Percentiles rank a stretch among this genome's conserved stretches.
Evolutionary conservation across 2,888 invertebrate species (phyloP).

Genomic region (Oligia latruncula): DNA sequence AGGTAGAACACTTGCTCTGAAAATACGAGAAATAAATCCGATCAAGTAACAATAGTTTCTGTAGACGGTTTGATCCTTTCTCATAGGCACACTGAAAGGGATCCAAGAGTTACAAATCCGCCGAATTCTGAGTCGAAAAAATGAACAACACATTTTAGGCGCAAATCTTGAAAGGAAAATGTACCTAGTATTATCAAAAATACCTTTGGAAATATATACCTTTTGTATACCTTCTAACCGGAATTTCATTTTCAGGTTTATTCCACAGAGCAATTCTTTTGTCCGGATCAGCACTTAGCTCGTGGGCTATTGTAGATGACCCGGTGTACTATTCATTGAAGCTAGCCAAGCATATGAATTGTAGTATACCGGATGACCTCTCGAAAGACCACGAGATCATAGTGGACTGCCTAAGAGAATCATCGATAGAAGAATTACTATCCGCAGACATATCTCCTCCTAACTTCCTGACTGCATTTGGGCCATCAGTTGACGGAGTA

Average conservation of each 20-base stretch:
- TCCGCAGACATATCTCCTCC: constrained; percentile 94
- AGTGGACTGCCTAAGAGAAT: constrained; percentile 95
- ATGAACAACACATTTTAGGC: constrained; percentile 51
- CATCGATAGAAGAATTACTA: constrained; percentile 93
- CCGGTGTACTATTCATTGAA: constrained; percentile 95
- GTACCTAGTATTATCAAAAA: constrained; percentile 34
- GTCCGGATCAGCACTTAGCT: constrained; percentile 96
- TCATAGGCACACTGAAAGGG: constrained; percentile 55
- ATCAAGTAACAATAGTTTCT: constrained; percentile 57
- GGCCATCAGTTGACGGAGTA: constrained; percentile 98
- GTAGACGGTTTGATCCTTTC: constrained; percentile 49
- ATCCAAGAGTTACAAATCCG: constrained; percentile 57
- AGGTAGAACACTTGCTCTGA: constrained; percentile 32
- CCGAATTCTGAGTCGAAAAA: constrained; percentile 48
- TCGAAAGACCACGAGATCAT: constrained; percentile 95
- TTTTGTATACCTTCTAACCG: constrained; percentile 43
- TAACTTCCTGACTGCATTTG: constrained; percentile 96
- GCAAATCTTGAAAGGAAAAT: constrained; percentile 45
- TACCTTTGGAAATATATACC: constrained; percentile 44
- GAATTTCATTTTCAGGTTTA: constrained; percentile 90
- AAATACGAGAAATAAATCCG: constrained; percentile 53
- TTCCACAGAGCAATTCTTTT: constrained; percentile 96
- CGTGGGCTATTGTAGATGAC: constrained; percentile 97
- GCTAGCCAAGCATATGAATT: constrained; percentile 95
- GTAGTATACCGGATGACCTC: constrained; percentile 94